These are phyloP conservation scores for Eupristina koningsbergeri DNA, from an alignment of 1,140 invertebrate species.

Conservation along the genomic window DNA sequence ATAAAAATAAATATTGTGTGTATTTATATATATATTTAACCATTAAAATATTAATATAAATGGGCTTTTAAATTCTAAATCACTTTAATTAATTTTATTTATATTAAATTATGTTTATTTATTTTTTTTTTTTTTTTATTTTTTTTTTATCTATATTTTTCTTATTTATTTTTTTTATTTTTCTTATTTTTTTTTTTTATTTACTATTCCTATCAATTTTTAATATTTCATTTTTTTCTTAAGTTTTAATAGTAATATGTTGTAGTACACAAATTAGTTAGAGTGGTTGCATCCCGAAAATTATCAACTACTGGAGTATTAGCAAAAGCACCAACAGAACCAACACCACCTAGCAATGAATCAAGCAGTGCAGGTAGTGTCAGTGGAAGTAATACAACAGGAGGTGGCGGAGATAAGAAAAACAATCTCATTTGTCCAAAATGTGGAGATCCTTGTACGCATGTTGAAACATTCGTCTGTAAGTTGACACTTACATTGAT, in stretches of 20 bases:
- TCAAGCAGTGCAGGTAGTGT: conserved; percentile 50
- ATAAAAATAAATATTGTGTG: not conserved
- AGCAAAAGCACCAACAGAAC: conserved; percentile 66
- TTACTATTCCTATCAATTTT: not conserved
- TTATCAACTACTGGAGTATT: conserved; percentile 60
- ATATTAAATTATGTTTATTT: no score
- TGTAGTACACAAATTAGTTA: conserved; percentile 69
- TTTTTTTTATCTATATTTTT: no score
- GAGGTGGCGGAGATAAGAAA: conserved; percentile 74
- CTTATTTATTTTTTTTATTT: no score
- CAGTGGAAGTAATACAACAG: conserved; percentile 53
- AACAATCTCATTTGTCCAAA: conserved; percentile 89
- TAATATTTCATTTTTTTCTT: not conserved
- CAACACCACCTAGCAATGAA: conserved; percentile 67
- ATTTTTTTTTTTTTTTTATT: no score
- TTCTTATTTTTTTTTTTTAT: not conserved
- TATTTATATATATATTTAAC: not conserved
- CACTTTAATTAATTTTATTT: no score
- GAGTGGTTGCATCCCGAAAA: conserved; percentile 64
- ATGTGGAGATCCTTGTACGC: conserved; percentile 95
- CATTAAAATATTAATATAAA: not conserved
- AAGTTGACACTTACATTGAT: conserved; percentile 65
- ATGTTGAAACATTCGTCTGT: conserved; percentile 97
- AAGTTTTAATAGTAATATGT: conserved; percentile 20
- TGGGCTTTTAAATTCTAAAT: not conserved